Base-by-base conservation (phyloP, 2,113 vertebrate species). In the western clawed frog (Xenopus tropicalis) region DNA sequence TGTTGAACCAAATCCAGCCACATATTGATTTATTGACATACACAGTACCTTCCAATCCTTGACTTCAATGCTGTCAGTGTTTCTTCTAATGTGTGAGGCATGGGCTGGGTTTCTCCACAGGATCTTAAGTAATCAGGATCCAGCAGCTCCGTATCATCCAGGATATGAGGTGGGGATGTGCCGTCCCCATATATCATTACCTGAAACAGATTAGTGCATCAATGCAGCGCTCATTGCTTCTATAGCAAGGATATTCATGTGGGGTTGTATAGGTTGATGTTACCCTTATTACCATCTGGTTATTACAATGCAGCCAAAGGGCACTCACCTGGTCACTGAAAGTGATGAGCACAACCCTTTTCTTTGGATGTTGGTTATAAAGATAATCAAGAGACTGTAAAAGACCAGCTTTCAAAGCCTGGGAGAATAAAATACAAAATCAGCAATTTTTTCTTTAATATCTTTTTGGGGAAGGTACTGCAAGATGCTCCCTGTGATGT, bases 161-260 rank as follows among this genome's bases (percentile, higher is more conserved):
- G 82, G 7, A 80, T 78, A n/a, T 85, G 70, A 9, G 91, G 91
- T n/a, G 77, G 48, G 0, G 75, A 20, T 0, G 83, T 88, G 0
- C 91, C 90, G 19, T 91, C 89, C 0, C 90, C 90, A 11, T 92
- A 91, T 17, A 92, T 80, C 0, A 86, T 89, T 22, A 90, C 90
- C 89, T 91, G 80, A 10, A 61, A 8, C 16, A 48, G 46, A 17
- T 48, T 10, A 48, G 46, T 48, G 16, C 46, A 48, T 48, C 12
- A 48, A 13, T 3, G 46, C 46, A 48, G 16, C 14, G 46, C 46
- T 48, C 13, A 48, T 48, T 48, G 46, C 1, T 48, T 48, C 46
- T 37, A 9, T 37, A 37, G 1, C 29, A 37, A 37, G 29, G 29
- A 37, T 1, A 37, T 48, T 48, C 46, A 48, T 48, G 12, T 14